A percentile compares a stretch with the other conserved stretches of the same genome.
Conservation (phyloP, 2,797 vertebrate species). For the Pygocentrus nattereri region DNA sequence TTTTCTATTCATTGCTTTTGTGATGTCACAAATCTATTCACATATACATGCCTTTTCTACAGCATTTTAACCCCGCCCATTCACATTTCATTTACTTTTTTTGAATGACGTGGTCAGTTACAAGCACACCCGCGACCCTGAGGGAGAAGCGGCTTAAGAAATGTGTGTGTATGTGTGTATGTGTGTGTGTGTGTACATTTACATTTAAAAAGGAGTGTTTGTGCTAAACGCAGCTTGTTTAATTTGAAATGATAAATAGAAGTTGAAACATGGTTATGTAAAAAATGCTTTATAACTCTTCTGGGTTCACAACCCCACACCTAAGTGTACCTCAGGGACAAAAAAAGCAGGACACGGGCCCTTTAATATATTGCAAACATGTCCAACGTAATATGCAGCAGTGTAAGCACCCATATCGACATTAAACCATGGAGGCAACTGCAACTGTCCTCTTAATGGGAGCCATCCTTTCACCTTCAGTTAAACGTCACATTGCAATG, state of each 20-base stretch:
- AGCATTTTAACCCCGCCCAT: background rate
- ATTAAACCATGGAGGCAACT: background rate
- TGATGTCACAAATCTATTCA: background rate
- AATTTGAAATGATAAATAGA: background rate
- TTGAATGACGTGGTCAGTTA: background rate
- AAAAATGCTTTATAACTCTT: background rate
- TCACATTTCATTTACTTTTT: background rate
- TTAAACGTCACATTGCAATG: background rate
- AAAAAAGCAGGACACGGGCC: background rate
- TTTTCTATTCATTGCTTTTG: background rate
- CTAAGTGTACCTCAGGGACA: background rate
- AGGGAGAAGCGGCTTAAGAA: no score
- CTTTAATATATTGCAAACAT: background rate
- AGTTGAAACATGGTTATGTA: background rate
- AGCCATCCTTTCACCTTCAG: slow-evolving; percentile 2
- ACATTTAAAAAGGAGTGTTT: background rate
- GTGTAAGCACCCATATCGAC: background rate
- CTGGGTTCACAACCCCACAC: background rate
- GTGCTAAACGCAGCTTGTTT: background rate
- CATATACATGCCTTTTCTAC: background rate
- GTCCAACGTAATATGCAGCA: no score
- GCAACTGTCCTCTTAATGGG: background rate
- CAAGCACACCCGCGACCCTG: no score
- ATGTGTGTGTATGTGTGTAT: no score
- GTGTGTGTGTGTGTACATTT: no score